Evolutionary conservation across 1,140 invertebrate species (phyloP).

Genomic region (Pogonognathellus flavescens): DNA sequence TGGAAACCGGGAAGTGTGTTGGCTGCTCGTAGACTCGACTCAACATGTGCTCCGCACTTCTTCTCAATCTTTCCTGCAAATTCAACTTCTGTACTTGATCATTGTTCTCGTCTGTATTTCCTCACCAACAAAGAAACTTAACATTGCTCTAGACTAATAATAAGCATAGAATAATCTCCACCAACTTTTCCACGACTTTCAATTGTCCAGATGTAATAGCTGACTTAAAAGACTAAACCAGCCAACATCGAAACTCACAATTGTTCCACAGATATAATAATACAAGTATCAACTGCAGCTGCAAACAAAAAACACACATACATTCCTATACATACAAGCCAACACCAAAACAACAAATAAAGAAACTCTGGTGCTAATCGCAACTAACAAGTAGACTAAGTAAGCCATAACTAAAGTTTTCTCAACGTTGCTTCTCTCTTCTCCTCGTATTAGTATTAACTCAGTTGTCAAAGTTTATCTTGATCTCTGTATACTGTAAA

Average conservation of each 20-base stretch:
- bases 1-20: conserved; percentile 46
- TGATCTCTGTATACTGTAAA: neutral
- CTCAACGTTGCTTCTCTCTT: neutral
- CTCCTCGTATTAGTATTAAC: neutral
- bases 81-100: neutral
- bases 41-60: conserved; percentile 40
- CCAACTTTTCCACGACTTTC: conserved; percentile 37
- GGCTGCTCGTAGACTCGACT: conserved; percentile 19
- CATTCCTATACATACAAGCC: neutral
- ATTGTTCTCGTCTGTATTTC: neutral
- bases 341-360: conserved; percentile 17
- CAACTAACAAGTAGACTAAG: conserved; percentile 24
- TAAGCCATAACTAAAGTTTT: neutral
- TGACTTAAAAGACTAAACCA: conserved; percentile 27
- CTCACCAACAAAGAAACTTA: conserved; percentile 4
- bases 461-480: conserved; percentile 15
- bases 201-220: conserved; percentile 15
- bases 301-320: conserved; percentile 40
- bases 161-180: conserved; percentile 11
- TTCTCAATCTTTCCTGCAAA: conserved; percentile 14
- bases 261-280: neutral
- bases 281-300: neutral
- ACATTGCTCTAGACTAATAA: conserved; percentile 5
- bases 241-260: conserved; percentile 26
- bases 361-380: conserved; percentile 31